These are phyloP conservation scores for Tenthredo distinguenda DNA, from an alignment of 2,888 invertebrate genomes.

Conservation along the genomic window DNA sequence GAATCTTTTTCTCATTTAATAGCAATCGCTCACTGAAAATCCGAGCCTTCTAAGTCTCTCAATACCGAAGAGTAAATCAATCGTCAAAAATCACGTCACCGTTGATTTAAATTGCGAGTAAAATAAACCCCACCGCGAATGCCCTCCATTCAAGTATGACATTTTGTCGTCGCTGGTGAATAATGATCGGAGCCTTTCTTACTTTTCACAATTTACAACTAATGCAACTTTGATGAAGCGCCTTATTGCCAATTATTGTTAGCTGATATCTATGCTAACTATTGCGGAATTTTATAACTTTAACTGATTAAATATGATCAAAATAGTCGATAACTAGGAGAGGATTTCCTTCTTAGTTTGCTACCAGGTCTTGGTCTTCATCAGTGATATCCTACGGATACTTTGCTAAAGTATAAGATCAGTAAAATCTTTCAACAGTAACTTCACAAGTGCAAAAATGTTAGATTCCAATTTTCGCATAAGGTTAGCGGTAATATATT, in stretches of 20 bases:
- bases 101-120: neutral
- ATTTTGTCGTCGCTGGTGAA: neutral
- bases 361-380: neutral
- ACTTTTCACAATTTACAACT: too few relatives aligned
- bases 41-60: neutral
- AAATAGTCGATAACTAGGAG: neutral
- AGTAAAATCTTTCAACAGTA: slow-evolving; percentile 6
- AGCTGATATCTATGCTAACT: neutral
- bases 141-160: neutral
- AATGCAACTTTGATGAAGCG: neutral
- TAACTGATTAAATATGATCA: neutral
- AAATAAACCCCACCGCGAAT: neutral
- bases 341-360: neutral
- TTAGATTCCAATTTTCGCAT: neutral
- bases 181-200: neutral
- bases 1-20: slow-evolving; percentile 4
- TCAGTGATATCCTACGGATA: neutral
- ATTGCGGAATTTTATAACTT: neutral
- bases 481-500: neutral
- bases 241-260: neutral
- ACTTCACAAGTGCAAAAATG: neutral
- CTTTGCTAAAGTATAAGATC: neutral
- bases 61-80: neutral
- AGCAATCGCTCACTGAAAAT: neutral
- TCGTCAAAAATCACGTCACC: slow-evolving; percentile 5